These are phyloP conservation scores for Zaprionus gabonicus DNA, from an alignment of 1,140 invertebrate genomes.

Conservation along the genomic window DNA sequence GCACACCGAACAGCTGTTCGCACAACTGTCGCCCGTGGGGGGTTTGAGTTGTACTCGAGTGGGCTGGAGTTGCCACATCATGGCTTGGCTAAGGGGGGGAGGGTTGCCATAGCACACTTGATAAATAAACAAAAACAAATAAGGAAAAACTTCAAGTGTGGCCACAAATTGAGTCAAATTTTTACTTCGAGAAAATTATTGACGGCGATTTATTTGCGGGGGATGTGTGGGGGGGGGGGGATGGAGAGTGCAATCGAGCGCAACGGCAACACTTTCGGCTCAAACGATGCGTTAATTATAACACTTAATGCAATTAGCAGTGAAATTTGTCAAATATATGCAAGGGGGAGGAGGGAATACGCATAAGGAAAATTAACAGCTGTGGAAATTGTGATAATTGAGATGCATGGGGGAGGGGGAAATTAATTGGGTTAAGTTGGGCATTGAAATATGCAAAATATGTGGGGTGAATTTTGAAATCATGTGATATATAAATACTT, in stretches of 20 bases:
- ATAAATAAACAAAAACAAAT: constrained; percentile 76
- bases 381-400: constrained; percentile 3
- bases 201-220: constrained; percentile 3
- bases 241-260: constrained; percentile 38
- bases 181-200: constrained; percentile 45
- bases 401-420: not conserved
- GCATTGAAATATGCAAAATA: not conserved
- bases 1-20: constrained; percentile 61
- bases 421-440: not conserved
- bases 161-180: constrained; percentile 75
- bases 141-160: constrained; percentile 75
- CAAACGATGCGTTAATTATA: constrained; percentile 34
- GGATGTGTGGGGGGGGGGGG: too few species aligned
- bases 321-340: not conserved
- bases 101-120: constrained; percentile 70
- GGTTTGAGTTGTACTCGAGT: not conserved
- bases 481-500: too few species aligned
- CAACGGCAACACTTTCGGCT: constrained; percentile 26
- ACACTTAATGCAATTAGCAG: constrained; percentile 32
- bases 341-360: not conserved
- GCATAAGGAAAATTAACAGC: constrained; percentile 15
- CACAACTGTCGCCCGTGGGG: not conserved
- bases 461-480: not conserved
- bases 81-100: not conserved
- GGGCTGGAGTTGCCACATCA: not conserved